Base-by-base conservation (phyloP, 2,888 invertebrate genomes). In the Elmis aenea region DNA sequence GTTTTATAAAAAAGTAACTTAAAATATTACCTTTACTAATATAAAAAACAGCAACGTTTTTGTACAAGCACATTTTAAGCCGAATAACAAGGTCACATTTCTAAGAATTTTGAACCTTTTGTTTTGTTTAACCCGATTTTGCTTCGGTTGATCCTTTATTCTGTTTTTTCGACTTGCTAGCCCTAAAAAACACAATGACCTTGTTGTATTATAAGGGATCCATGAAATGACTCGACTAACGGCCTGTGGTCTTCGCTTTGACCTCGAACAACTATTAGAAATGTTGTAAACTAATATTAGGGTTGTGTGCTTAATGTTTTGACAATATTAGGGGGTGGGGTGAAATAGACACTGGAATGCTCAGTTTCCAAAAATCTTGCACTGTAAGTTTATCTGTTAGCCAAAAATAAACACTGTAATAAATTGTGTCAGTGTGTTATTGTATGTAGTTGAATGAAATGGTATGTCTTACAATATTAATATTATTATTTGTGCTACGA, bases 231-330 rank as follows among this genome's bases (percentile, higher is more conserved):
- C 23, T 28, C 38, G 29, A 34, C 35, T 52, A 51, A 54, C 56
- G 49, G 47, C 48, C 51, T 55, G 58, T 53, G 60, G 59, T 58
- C 58, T 27, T 40, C 34, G 13, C 21, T 43, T 37, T 45, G 57
- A 59, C 61, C 59, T 56, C 54, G 48, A 57, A 53, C 38, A 52
- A 51, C 52, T 46, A 50, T 58, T 46, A 48, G 50, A 48, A 48
- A 55, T 49, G 52, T 47, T 55, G 52, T 52, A 54, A 55, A 49
- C 53, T 47, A 50, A 54, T 54, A 55, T 61, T 58, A 56, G 59
- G 61, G 64, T 62, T 62, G 60, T 57, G 45, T 52, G 56, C 55
- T 52, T 57, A 58, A 59, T 59, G 57, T 58, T 56, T 59, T 46
- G 51, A 45, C 49, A 41, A 45, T 32, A 46, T 45, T 42, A 33